Base-by-base conservation (phyloP, 2,888 invertebrate genomes). In the Papilio demoleus region DNA sequence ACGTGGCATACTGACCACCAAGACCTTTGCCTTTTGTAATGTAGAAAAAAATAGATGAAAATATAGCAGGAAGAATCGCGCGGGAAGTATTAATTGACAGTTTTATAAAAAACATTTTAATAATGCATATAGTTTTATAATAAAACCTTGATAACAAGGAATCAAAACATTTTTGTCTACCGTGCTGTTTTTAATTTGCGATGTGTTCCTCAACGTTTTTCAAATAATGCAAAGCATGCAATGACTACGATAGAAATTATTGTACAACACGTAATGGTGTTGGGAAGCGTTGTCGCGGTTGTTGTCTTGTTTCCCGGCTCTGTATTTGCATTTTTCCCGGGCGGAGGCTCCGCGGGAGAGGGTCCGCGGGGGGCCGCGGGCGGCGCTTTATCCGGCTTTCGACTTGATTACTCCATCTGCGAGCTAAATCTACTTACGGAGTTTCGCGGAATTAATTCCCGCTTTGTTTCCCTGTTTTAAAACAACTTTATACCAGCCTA, bases 321-420 rank as follows among this genome's bases (percentile, higher is more conserved):
- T 72, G 77, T 80, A 86, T 86, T 86, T 85, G 80, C 86, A 86
- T 87, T 85, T 84, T 84, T 84, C 81, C 56, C 53, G 40, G 38
- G 27, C 76, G 71, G 71, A 71, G 71, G 47, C 22, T 22, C 17
- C 17, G 42, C 22, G 24, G 50, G 24, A 9, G 50, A 14, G 47
- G 22, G 19, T 9, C 19, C 19, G 45, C 38, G 38, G 40, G 19
- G 19, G 12, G 47, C 24, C 24, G 22, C 50, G 53, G 53, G 27
- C 53, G 24, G 27, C 53, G 27, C 53, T 14, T 50, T 27, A 53
- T 73, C 61, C 70, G 73, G 77, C 76, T 76, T 76, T 74, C 78
- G 75, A 80, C 79, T 83, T 81, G 81, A 82, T 81, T 80, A 81
- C 77, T 75, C 75, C 77, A 70, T 75, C 75, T 71, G 72, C 72